These are phyloP conservation scores for Podiceps cristatus DNA, from an alignment of 2,113 vertebrate genomes.

Conservation along the genomic window DNA sequence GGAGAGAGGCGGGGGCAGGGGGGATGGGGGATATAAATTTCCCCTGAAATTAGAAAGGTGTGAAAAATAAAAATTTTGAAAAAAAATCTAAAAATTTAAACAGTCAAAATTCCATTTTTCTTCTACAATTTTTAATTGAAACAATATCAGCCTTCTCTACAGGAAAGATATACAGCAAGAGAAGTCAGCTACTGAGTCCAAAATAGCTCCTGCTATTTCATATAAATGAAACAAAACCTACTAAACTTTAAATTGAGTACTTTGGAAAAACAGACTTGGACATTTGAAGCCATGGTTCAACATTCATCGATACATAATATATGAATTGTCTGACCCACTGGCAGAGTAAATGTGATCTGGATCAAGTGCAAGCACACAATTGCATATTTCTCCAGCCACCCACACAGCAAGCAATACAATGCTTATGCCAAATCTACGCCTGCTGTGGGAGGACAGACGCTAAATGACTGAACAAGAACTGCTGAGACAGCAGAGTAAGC, in stretches of 20 bases:
- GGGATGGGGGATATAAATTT: neutral
- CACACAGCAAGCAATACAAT: neutral
- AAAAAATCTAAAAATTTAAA: neutral
- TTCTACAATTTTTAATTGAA: neutral
- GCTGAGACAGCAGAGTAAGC: conserved; percentile 21
- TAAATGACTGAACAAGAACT: conserved; percentile 6
- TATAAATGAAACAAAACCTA: neutral
- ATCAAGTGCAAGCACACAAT: neutral
- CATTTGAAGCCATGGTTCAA: neutral
- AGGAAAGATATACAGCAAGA: neutral
- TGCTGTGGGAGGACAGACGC: neutral
- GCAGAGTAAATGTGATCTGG: neutral
- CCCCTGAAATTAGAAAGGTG: neutral
- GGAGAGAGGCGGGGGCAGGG: too few species aligned
- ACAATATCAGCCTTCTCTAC: neutral
- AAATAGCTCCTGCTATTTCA: neutral
- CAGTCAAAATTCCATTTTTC: neutral
- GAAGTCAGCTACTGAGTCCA: neutral
- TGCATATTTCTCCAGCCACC: neutral
- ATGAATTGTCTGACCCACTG: neutral
- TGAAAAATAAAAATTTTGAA: neutral
- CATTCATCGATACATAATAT: neutral
- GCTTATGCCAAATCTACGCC: neutral
- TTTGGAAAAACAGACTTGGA: neutral
- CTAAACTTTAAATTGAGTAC: neutral